Base-by-base conservation (phyloP, 2,797 vertebrate species). In the Poliocrania exsul region DNA sequence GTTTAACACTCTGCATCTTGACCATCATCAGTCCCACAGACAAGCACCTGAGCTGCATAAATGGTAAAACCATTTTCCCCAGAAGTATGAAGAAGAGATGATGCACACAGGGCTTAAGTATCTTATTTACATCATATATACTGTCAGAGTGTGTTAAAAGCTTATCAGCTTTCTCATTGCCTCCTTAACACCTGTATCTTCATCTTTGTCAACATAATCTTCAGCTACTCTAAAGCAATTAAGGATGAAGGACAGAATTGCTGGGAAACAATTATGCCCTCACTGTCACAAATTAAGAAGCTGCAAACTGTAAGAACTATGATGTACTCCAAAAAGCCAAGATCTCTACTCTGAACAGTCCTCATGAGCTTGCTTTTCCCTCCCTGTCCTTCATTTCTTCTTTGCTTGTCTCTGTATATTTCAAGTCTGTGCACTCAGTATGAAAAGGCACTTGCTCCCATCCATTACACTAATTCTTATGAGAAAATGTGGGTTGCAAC, bases 191-290 rank as follows among this genome's bases (percentile, higher is more conserved):
- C 21, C 26, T 64, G 10, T 9, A 20, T 17, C 25, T 37, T 84
- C 25, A 67, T 53, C 10, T 31, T 3, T 38, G 26, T 21, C 37
- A 62, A 44, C n/a, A 73, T 4, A 37, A 78, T 8, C 54, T 71
- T 71, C 60, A 79, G 40, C 31, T 71, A 71, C 72, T 46, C 47
- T 65, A 74, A 56, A 89, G n/a, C 61, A 70, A 85, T n/a, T 37
- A 56, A 49, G n/a, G 49, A 67, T 6, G 37, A 75, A 84, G 33
- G 33, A 19, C 37, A 75, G 37, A 72, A 26, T 28, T 77, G 72
- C 5, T n/a, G 10, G 9, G 29, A 69, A 71, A 79, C 1, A 2
- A 47, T 0, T 29, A 26, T 24, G n/a, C 29, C 40, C 35, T 79
- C 42, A 60, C 2, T 38, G 33, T 40, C 35, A 61, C 25, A 44